Evolutionary conservation across 2,113 vertebrate genomes (phyloP).

Genomic region (Cygnus atratus): DNA sequence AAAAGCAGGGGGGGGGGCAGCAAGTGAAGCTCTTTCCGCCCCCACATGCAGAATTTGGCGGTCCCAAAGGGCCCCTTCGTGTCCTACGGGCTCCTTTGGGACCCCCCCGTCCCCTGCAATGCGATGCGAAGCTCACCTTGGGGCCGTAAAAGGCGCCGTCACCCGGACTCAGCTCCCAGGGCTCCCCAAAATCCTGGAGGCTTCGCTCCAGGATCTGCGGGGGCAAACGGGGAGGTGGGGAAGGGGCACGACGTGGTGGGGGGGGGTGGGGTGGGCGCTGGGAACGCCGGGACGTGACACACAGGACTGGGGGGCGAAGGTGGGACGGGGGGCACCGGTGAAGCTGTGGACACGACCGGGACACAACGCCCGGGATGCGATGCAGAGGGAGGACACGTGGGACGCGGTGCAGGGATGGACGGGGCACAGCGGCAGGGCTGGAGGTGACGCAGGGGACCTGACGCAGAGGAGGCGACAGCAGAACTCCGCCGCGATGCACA

Average conservation of each 20-base stretch:
- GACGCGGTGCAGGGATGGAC: neutral
- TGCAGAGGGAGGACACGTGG: neutral
- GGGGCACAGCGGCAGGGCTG: no score
- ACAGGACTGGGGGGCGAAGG: no score
- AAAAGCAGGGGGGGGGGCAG: neutral
- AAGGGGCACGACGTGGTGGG: no score
- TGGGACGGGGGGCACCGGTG: neutral
- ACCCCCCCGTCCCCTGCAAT: neutral
- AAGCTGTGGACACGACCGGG: no score
- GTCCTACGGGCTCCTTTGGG: neutral
- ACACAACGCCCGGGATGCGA: no score
- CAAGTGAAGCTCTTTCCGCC: neutral
- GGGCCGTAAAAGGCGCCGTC: conserved; percentile 95
- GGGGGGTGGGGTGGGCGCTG: no score
- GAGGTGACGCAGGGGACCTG: neutral
- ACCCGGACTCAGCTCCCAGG: conserved; percentile 86
- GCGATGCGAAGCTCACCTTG: conserved; percentile 77
- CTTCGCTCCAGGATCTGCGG: conserved; percentile 81
- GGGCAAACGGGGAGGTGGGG: neutral
- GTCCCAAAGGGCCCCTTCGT: neutral
- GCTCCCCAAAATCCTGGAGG: conserved; percentile 83
- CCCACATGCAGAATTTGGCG: no score
- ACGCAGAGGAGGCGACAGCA: neutral
- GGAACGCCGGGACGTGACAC: no score
- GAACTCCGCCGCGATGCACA: no score